Percentiles rank a stretch among this genome's conserved stretches.
phyloP scores from a whole-genome alignment of 35 echinoderm and acorn worm species.

The Heliocidaris erythrogramma region DNA sequence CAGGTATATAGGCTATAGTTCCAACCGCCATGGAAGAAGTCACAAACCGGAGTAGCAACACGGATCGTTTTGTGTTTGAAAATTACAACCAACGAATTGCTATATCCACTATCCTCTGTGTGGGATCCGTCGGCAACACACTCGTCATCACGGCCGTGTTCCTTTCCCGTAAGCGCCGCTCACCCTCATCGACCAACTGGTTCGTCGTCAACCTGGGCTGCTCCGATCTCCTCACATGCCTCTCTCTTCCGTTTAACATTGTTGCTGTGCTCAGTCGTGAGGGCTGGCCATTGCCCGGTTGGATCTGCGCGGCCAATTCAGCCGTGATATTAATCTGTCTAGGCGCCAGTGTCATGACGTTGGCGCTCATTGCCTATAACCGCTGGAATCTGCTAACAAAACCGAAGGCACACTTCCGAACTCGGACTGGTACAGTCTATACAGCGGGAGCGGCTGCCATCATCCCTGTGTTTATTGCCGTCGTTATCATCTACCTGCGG shows the following conservation, averaged over 20 bases:
- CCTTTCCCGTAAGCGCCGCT: conserved; percentile 49
- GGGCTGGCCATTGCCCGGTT: conserved; percentile 47
- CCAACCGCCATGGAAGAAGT: not conserved
- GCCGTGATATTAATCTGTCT: not conserved
- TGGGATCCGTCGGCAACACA: conserved; percentile 58
- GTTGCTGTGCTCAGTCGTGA: conserved; percentile 45
- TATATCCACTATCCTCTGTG: not conserved
- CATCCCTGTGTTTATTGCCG: not conserved
- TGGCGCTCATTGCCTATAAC: conserved; percentile 55
- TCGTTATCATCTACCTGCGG: conserved; percentile 4
- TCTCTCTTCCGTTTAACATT: conserved; percentile 49
- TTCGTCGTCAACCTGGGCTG: conserved; percentile 57
- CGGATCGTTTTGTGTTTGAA: conserved; percentile 29
- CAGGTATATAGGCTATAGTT: too few relatives aligned
- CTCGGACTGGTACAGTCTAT: conserved; percentile 15
- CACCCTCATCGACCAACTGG: conserved; percentile 43
- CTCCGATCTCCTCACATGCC: conserved; percentile 57
- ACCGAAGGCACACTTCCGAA: not conserved
- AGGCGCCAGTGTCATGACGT: conserved; percentile 40
- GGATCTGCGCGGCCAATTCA: conserved; percentile 50
- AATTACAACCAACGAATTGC: conserved; percentile 56
- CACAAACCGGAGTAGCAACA: not conserved
- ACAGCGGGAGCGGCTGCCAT: not conserved
- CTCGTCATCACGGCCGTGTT: conserved; percentile 56
- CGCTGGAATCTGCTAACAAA: conserved; percentile 52